Base-by-base conservation (phyloP, 30 jellyfish, hydroid and myxozoan genomes). In the Aurelia aurita region DNA sequence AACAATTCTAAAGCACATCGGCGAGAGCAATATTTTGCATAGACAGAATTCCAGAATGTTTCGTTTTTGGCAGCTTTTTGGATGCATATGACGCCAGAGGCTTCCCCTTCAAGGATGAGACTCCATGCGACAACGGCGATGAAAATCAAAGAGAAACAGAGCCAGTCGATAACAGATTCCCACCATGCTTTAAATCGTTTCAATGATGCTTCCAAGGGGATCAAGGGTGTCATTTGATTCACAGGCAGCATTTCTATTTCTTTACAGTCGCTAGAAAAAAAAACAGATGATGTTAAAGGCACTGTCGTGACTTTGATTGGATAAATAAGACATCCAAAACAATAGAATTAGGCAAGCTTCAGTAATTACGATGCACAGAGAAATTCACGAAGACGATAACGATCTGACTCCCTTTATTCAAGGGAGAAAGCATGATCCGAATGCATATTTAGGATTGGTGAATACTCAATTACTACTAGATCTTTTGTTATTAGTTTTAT, bases 101-200 rank as follows among this genome's bases (percentile, higher is more conserved):
- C 32, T 9, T 58, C 27, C 2, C 69, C 85, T n/a, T 81, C 73
- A 4, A 81, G 75, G 18, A 81, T 69, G 59, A 63, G 23, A 16
- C 67, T 81, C 91, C 91, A 81, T 20, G 91, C 32, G 18, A 81
- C 60, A 67, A 68, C 23, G 11, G 62, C 91, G 29, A 68, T 69
- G 9, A 69, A n/a, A 49, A 81, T 28, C 25, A 81, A 69, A 16
- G 74, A 23, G 35, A 57, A 84, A 31, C 74, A 66, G 14, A 69
- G 62, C 57, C 55, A 81, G 54, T 81, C 91, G 27, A 61, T 39
- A 31, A 81, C 28, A 29, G 55, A 11, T 63, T 81, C 91, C 91
- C 91, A 81, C 91, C 91, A 81, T 6, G 91, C 85, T 39, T 81
- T 81, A 69, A 81, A 32, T 28, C 70, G 69, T 20, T 39, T 68